phyloP scores from a whole-genome alignment of 2,888 invertebrate genomes.

The Portevinia maculata region DNA sequence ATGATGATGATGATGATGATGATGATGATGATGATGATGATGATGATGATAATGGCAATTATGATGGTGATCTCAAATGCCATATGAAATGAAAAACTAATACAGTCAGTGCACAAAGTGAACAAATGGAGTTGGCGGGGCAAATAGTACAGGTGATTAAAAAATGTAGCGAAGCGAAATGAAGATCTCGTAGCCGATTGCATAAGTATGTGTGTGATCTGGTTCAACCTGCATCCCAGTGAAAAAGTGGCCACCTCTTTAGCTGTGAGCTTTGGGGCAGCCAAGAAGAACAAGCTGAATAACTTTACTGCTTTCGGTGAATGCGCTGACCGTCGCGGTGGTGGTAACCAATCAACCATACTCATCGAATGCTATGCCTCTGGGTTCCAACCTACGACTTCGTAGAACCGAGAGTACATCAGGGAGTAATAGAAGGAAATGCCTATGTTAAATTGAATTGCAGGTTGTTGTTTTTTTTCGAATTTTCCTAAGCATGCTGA shows the following conservation, averaged over 20 bases:
- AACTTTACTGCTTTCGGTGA: slow-evolving; percentile 23
- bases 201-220: slow-evolving; percentile 46
- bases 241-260: slow-evolving; percentile 61
- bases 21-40: slow-evolving; percentile 24
- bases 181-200: slow-evolving; percentile 56
- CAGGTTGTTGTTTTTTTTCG: slow-evolving; percentile 15
- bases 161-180: slow-evolving; percentile 46
- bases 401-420: slow-evolving; percentile 44
- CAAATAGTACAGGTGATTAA: slow-evolving; percentile 60
- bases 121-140: slow-evolving; percentile 28
- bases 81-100: slow-evolving; percentile 61
- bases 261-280: slow-evolving; percentile 66
- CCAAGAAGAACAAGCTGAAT: slow-evolving; percentile 60
- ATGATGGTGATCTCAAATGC: slow-evolving; percentile 46
- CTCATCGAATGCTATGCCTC: slow-evolving; percentile 56
- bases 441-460: slow-evolving; percentile 70
- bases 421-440: slow-evolving; percentile 67
- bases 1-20: slow-evolving; percentile 1
- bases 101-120: slow-evolving; percentile 45
- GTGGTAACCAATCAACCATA: slow-evolving; percentile 72
- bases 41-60: slow-evolving; percentile 42
- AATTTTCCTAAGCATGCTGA: background rate
- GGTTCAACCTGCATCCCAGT: slow-evolving; percentile 67
- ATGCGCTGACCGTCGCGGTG: slow-evolving; percentile 33
- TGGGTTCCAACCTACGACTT: slow-evolving; percentile 64